Evolutionary conservation across 2,113 vertebrate species (phyloP).

Genomic region (Mastomys natalensis): DNA sequence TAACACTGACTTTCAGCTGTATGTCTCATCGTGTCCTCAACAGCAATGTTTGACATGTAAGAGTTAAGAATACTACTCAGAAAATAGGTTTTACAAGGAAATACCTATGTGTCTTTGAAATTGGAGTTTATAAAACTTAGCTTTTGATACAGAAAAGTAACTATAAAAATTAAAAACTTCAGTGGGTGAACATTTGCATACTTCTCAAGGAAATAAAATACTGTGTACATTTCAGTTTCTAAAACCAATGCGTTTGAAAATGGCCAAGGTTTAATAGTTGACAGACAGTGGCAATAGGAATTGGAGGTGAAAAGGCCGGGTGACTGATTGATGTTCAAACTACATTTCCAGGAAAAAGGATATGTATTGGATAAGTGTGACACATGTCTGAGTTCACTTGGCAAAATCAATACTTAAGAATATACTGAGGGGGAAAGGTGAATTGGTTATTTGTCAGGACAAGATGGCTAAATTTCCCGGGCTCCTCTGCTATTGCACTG

Average conservation of each 20-base stretch:
- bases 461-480: conserved; percentile 67
- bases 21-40: conserved; percentile 52
- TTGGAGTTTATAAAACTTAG: conserved; percentile 17
- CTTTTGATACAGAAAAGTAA: conserved; percentile 35
- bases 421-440: conserved; percentile 71
- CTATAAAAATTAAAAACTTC: conserved; percentile 56
- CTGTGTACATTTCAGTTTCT: conserved; percentile 39
- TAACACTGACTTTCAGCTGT: conserved; percentile 40
- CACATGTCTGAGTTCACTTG: conserved; percentile 70
- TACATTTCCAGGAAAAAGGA: conserved; percentile 66
- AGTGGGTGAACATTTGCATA: conserved; percentile 26
- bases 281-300: conserved; percentile 63
- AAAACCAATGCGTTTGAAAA: conserved; percentile 59
- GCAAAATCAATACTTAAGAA: conserved; percentile 80
- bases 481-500: conserved; percentile 31
- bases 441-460: conserved; percentile 81
- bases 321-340: conserved; percentile 76
- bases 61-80: conserved; percentile 19
- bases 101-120: conserved; percentile 28
- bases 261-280: conserved; percentile 66
- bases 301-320: conserved; percentile 70
- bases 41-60: conserved; percentile 15
- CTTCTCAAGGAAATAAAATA: conserved; percentile 40
- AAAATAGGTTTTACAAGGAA: conserved; percentile 46
- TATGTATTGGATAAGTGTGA: conserved; percentile 73